A percentile compares a stretch with the other conserved stretches of the same genome.
phyloP scores from a whole-genome alignment of 2,797 vertebrate genomes.

The Philypnodon macrostomus region DNA sequence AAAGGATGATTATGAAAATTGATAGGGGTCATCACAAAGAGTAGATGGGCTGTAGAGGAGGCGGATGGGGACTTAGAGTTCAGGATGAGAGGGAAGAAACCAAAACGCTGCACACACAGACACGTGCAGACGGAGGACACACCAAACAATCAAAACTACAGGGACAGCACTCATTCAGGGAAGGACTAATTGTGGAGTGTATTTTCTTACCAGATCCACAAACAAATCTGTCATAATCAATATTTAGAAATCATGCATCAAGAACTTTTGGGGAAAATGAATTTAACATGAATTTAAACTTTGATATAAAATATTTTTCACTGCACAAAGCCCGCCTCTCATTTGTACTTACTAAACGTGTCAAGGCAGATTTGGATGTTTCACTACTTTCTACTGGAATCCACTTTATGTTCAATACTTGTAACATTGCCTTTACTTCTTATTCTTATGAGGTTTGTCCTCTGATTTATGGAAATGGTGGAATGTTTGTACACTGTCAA shows the following conservation, averaged over 20 bases:
- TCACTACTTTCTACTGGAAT: too few species aligned
- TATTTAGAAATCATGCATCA: neutral
- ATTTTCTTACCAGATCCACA: conserved; percentile 1
- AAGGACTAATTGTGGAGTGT: neutral
- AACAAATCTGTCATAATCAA: conserved; percentile 8
- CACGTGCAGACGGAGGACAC: conserved; percentile 8
- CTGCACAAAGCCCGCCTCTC: too few species aligned
- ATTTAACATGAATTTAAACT: too few species aligned
- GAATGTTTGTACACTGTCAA: too few species aligned
- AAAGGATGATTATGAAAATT: conserved; percentile 55
- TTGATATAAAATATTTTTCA: too few species aligned
- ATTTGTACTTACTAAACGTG: too few species aligned
- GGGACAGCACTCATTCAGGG: conserved; percentile 5
- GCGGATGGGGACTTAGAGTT: conserved; percentile 38
- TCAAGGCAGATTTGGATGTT: too few species aligned
- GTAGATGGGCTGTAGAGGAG: conserved; percentile 28
- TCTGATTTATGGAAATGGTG: too few species aligned
- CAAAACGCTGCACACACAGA: conserved; percentile 5
- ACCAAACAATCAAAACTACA: conserved; percentile 5
- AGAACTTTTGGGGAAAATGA: neutral
- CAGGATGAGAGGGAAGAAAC: conserved; percentile 19
- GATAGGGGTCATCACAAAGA: conserved; percentile 52
- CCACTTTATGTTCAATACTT: too few species aligned
- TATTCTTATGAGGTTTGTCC: too few species aligned
- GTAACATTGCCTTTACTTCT: too few species aligned